These are phyloP conservation scores for Eciton burchellii DNA, from an alignment of 1,140 invertebrate genomes.

Conservation along the genomic window DNA sequence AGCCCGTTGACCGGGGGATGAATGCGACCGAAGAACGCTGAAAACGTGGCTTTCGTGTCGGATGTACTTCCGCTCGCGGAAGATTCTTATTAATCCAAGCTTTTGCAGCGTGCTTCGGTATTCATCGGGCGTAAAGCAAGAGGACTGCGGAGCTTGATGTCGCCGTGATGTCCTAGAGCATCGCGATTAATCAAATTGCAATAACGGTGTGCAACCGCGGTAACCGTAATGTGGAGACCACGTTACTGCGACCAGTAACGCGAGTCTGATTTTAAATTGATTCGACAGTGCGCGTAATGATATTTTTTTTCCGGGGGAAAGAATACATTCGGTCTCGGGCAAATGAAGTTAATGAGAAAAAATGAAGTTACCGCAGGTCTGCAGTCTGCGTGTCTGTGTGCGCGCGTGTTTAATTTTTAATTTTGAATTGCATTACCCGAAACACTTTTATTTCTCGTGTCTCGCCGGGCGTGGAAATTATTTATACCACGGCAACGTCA, in stretches of 20 bases:
- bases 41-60: slow-evolving; percentile 55
- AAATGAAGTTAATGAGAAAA: too few relatives aligned
- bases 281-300: too few relatives aligned
- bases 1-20: slow-evolving; percentile 55
- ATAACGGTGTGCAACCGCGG: too few relatives aligned
- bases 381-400: too few relatives aligned
- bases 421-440: neutral
- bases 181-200: neutral
- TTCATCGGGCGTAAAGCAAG: slow-evolving; percentile 29
- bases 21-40: slow-evolving; percentile 36
- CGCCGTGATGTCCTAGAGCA: neutral
- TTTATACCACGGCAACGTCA: neutral
- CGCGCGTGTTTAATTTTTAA: too few relatives aligned
- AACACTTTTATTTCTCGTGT: neutral
- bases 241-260: too few relatives aligned
- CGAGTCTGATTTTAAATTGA: too few relatives aligned
- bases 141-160: slow-evolving; percentile 36
- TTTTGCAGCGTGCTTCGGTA: slow-evolving; percentile 5
- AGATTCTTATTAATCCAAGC: slow-evolving; percentile 57
- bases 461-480: neutral
- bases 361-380: too few relatives aligned
- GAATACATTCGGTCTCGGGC: too few relatives aligned
- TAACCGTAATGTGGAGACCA: too few relatives aligned
- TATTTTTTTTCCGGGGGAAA: too few relatives aligned
- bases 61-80: neutral